phyloP scores from a whole-genome alignment of 2,888 invertebrate genomes.

The Ectobius pallidus region DNA sequence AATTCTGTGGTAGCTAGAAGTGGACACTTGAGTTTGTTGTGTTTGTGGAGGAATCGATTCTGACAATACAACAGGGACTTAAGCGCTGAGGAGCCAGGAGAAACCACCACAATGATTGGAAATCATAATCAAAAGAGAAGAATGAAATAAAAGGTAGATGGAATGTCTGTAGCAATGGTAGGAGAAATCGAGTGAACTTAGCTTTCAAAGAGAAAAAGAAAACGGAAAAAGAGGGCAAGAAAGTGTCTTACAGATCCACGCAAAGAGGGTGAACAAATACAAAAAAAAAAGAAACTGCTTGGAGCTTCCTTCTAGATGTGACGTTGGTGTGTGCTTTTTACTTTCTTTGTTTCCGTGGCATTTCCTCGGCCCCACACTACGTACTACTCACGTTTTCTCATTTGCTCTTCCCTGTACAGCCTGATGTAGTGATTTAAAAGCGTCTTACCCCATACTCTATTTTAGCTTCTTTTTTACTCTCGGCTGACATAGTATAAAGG shows the following conservation, averaged over 20 bases:
- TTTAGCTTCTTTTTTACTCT: neutral
- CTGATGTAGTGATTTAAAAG: constrained; percentile 23
- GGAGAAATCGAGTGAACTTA: neutral
- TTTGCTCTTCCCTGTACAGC: neutral
- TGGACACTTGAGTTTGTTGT: neutral
- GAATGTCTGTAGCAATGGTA: neutral
- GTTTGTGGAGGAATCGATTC: neutral
- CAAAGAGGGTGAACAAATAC: constrained; percentile 11
- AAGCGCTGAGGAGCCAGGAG: neutral
- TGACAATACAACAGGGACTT: neutral
- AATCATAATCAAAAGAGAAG: neutral
- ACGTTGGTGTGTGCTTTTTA: neutral
- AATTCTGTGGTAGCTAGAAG: neutral
- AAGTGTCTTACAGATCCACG: constrained; percentile 8
- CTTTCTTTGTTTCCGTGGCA: constrained; percentile 12
- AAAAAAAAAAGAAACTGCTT: constrained; percentile 1
- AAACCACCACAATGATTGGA: neutral
- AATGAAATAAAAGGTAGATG: neutral
- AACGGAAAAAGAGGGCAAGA: neutral
- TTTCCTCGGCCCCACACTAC: neutral
- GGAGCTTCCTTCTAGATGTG: constrained; percentile 5
- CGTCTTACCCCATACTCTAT: constrained; percentile 14
- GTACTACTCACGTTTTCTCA: constrained; percentile 1
- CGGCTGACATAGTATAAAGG: constrained; percentile 9
- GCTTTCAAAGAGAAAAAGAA: neutral